Evolutionary conservation across 23 tunicate species (phyloP).

Genomic region (Aplidium turbinatum): DNA sequence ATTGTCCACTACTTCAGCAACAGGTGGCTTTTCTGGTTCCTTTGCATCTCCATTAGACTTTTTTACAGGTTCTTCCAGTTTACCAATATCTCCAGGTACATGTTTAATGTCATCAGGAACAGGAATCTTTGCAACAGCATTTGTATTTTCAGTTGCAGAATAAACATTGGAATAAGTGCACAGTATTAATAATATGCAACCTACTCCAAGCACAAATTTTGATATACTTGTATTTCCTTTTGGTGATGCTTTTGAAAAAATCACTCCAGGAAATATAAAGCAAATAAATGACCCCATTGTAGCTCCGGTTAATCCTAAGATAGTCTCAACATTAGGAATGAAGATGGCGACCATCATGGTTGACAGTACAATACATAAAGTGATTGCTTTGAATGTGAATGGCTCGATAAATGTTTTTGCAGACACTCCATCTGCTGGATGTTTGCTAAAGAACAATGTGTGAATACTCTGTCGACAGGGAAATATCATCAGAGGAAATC

Average conservation of each 20-base stretch:
- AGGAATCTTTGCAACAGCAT: slow-evolving; percentile 14
- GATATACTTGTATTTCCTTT: slow-evolving; percentile 47
- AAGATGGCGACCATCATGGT: slow-evolving; percentile 90
- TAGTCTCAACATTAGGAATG: slow-evolving; percentile 93
- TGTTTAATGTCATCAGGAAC: slow-evolving; percentile 9
- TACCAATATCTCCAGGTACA: background rate
- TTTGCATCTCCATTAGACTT: background rate
- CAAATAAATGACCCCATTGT: slow-evolving; percentile 98
- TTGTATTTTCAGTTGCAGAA: slow-evolving; percentile 1
- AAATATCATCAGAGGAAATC: slow-evolving; percentile 96
- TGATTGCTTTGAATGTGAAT: slow-evolving; percentile 84
- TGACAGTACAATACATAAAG: slow-evolving; percentile 73
- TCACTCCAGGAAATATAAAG: slow-evolving; percentile 84
- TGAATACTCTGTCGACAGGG: slow-evolving; percentile 94
- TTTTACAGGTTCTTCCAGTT: background rate
- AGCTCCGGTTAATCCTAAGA: slow-evolving; percentile 93
- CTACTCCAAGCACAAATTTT: slow-evolving; percentile 82
- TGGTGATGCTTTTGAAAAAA: slow-evolving; percentile 67
- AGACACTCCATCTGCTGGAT: slow-evolving; percentile 70
- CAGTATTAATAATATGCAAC: slow-evolving; percentile 75
- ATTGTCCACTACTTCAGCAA: slow-evolving; percentile 57
- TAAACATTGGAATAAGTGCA: slow-evolving; percentile 86
- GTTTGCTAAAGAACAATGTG: slow-evolving; percentile 82
- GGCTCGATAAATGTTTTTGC: slow-evolving; percentile 86
- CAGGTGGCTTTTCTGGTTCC: slow-evolving; percentile 40